Evolutionary conservation across 2,113 vertebrate species (phyloP).

Genomic region (Chinchilla lanigera): DNA sequence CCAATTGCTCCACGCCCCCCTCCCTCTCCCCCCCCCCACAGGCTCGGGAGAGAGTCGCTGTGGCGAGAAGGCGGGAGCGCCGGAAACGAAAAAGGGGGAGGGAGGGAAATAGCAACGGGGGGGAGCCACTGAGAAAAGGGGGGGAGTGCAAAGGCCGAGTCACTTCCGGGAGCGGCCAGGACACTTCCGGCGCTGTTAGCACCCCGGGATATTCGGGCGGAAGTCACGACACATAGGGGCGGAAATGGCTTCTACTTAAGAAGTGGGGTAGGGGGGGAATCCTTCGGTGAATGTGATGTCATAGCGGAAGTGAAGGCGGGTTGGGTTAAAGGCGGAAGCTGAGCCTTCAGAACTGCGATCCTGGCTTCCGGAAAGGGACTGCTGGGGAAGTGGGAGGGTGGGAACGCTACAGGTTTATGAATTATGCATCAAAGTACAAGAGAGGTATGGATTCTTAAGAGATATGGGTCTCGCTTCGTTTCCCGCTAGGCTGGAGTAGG

Average conservation of each 20-base stretch:
- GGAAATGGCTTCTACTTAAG: conserved; percentile 66
- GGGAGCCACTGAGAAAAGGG: not conserved
- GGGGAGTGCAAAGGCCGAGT: conserved; percentile 75
- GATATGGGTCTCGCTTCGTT: not conserved
- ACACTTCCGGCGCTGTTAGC: conserved; percentile 63
- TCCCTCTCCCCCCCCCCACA: conserved; percentile 60
- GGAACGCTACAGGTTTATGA: conserved; percentile 44
- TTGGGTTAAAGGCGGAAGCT: conserved; percentile 22
- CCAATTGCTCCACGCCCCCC: conserved; percentile 75
- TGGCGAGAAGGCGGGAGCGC: conserved; percentile 75
- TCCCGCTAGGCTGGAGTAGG: not conserved
- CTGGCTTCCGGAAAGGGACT: conserved; percentile 59
- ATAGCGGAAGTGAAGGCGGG: conserved; percentile 55
- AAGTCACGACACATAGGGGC: conserved; percentile 72
- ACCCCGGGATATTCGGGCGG: not conserved
- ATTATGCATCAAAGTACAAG: conserved; percentile 65
- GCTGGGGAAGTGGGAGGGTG: conserved; percentile 43
- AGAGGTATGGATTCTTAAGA: not conserved
- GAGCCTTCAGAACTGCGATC: not conserved
- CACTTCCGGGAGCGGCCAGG: conserved; percentile 75
- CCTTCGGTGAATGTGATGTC: not conserved
- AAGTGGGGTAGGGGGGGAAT: not conserved
- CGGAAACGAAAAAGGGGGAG: conserved; percentile 74
- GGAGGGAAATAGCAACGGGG: conserved; percentile 59
- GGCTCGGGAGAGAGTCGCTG: conserved; percentile 29